These are phyloP conservation scores for Uropetala carovei DNA, from an alignment of 2,888 invertebrate species.

Conservation along the genomic window DNA sequence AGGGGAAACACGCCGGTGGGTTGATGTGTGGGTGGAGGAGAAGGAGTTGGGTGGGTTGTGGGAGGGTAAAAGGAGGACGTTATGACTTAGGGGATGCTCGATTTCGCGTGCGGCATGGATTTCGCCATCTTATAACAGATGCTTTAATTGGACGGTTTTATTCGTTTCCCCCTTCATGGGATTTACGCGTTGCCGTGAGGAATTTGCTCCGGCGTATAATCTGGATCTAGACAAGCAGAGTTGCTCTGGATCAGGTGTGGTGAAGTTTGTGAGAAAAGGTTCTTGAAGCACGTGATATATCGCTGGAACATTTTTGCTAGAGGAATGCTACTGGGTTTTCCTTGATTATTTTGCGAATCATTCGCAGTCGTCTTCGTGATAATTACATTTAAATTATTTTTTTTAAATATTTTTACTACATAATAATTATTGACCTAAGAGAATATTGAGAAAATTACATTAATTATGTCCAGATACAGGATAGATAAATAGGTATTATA, in stretches of 20 bases:
- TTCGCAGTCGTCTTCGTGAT: too few relatives aligned
- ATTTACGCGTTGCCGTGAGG: constrained; percentile 20
- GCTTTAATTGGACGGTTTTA: constrained; percentile 57
- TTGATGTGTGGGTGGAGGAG: background rate
- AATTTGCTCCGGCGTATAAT: background rate
- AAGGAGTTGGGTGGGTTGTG: background rate
- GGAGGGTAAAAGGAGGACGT: background rate
- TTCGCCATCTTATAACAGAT: constrained; percentile 34
- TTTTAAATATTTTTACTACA: too few relatives aligned
- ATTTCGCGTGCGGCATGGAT: background rate
- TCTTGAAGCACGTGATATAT: background rate
- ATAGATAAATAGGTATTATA: too few relatives aligned
- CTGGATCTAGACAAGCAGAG: background rate
- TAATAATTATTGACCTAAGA: too few relatives aligned
- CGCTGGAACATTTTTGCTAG: too few relatives aligned
- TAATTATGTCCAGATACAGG: too few relatives aligned
- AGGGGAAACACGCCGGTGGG: background rate
- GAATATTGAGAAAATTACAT: too few relatives aligned
- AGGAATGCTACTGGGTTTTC: too few relatives aligned
- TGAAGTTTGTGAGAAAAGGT: background rate
- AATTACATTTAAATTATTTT: too few relatives aligned
- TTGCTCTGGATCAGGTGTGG: background rate
- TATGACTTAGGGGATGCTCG: constrained; percentile 31
- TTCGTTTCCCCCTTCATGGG: background rate
- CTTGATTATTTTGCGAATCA: too few relatives aligned